These are phyloP conservation scores for Oryzias curvinotus DNA, from an alignment of 2,113 vertebrate genomes.

Conservation along the genomic window DNA sequence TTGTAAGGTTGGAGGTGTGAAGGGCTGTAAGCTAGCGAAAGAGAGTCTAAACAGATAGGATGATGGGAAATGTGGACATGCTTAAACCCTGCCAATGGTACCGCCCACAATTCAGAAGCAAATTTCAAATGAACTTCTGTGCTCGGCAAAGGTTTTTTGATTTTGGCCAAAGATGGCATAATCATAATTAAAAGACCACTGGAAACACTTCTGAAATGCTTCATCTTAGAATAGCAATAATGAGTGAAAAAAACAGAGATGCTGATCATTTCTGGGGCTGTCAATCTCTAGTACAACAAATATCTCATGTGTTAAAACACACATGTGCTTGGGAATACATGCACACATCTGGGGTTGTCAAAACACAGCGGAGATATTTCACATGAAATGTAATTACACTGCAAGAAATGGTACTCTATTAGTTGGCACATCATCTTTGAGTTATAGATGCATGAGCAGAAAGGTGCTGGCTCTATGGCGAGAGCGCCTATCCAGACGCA, in stretches of 20 bases:
- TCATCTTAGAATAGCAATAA: slow-evolving; percentile 31
- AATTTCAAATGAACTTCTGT: too few species aligned
- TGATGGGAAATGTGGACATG: too few species aligned
- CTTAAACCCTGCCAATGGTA: too few species aligned
- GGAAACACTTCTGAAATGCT: too few species aligned
- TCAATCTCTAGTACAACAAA: slow-evolving; percentile 64
- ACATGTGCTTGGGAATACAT: neutral
- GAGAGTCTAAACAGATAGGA: too few species aligned
- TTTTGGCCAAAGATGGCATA: too few species aligned
- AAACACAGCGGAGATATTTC: slow-evolving; percentile 25
- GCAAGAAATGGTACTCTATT: slow-evolving; percentile 35
- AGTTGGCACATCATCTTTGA: slow-evolving; percentile 56
- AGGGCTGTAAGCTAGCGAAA: too few species aligned
- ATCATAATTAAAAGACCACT: too few species aligned
- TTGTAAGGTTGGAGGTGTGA: too few species aligned
- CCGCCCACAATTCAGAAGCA: too few species aligned
- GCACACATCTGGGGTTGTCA: slow-evolving; percentile 22
- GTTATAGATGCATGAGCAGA: slow-evolving; percentile 44
- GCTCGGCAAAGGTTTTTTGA: too few species aligned
- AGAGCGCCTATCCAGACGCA: slow-evolving; percentile 58
- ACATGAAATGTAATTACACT: slow-evolving; percentile 58
- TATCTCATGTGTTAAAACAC: slow-evolving; percentile 40
- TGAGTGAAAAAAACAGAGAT: slow-evolving; percentile 61
- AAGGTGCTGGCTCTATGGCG: slow-evolving; percentile 34
- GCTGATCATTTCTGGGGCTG: slow-evolving; percentile 53